Evolutionary conservation across 30 jellyfish, hydroid and myxozoan species (phyloP).

Genomic region (Rhopilema esculentum): DNA sequence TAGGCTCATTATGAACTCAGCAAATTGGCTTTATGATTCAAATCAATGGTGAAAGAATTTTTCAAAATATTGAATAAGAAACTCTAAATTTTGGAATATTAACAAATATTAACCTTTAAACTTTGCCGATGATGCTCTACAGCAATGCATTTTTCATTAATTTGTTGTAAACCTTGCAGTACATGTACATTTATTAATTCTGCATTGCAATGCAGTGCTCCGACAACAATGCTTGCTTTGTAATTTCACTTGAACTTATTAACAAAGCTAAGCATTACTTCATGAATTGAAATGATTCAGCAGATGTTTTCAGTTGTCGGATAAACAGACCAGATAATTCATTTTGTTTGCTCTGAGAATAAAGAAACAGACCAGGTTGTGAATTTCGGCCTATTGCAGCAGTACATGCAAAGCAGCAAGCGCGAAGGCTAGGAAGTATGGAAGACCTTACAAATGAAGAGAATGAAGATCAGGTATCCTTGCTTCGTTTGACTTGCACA

Average conservation of each 20-base stretch:
- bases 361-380: neutral
- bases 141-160: neutral
- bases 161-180: neutral
- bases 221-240: neutral
- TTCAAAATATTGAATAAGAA: too few relatives aligned
- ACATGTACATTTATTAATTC: neutral
- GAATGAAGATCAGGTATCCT: neutral
- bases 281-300: neutral
- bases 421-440: neutral
- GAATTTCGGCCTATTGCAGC: neutral
- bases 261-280: neutral
- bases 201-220: neutral
- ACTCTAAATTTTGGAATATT: too few relatives aligned
- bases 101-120: neutral
- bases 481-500: too few relatives aligned
- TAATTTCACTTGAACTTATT: neutral
- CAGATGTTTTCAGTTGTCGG: slow-evolving; percentile 28
- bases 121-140: neutral
- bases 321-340: slow-evolving; percentile 31
- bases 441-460: neutral
- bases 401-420: neutral
- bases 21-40: too few relatives aligned
- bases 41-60: too few relatives aligned
- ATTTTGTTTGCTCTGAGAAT: neutral
- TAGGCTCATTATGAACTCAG: too few relatives aligned